phyloP scores from a whole-genome alignment of 2,888 invertebrate genomes.

The Nasonovia ribisnigri region DNA sequence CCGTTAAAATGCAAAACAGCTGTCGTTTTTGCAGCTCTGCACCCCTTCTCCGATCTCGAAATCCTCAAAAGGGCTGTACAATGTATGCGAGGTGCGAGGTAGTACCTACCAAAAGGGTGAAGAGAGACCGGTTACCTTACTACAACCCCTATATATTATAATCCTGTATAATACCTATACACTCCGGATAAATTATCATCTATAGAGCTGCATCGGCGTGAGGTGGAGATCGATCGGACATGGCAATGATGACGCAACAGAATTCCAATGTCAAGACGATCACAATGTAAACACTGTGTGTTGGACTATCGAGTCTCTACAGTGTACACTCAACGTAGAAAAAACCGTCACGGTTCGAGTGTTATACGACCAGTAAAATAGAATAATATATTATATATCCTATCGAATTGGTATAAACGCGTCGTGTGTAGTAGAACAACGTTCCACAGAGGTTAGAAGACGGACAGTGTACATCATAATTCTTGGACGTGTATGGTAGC shows the following conservation, averaged over 20 bases:
- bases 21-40: slow-evolving; percentile 21
- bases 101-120: slow-evolving; percentile 39
- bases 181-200: slow-evolving; percentile 20
- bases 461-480: slow-evolving; percentile 63
- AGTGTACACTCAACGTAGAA: slow-evolving; percentile 25
- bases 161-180: background rate
- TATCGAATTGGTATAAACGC: slow-evolving; percentile 58
- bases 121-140: slow-evolving; percentile 51
- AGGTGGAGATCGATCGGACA: slow-evolving; percentile 56
- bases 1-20: slow-evolving; percentile 63
- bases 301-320: slow-evolving; percentile 26
- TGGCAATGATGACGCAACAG: slow-evolving; percentile 57
- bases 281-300: slow-evolving; percentile 63
- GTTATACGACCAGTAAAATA: slow-evolving; percentile 58
- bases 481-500: slow-evolving; percentile 57
- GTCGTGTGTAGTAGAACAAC: slow-evolving; percentile 57
- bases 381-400: slow-evolving; percentile 61
- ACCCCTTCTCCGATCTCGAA: slow-evolving; percentile 26
- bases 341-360: slow-evolving; percentile 64
- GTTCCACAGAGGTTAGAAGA: slow-evolving; percentile 46
- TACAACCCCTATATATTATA: background rate
- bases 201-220: background rate
- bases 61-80: slow-evolving; percentile 18
- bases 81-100: background rate
- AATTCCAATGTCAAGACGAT: slow-evolving; percentile 65